Evolutionary conservation across 2,888 invertebrate species (phyloP).

Genomic region (Hirtodrosophila trivittata): DNA sequence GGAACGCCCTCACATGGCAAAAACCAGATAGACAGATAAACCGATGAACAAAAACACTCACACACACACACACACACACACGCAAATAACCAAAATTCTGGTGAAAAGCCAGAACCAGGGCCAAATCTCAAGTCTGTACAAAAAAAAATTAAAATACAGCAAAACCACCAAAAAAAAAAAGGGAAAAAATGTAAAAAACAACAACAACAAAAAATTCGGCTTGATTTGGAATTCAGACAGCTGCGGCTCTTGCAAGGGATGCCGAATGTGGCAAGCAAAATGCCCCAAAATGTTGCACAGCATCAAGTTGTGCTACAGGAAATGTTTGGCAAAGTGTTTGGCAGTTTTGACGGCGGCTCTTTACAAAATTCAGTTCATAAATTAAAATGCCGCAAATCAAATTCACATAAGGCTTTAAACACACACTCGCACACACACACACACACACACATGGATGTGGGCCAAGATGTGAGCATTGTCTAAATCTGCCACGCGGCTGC

Average conservation of each 20-base stretch:
- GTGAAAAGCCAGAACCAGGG: conserved; percentile 3
- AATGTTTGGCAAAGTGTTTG: conserved; percentile 66
- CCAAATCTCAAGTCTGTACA: conserved; percentile 27
- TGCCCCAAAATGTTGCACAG: conserved; percentile 2
- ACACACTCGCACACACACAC: conserved; percentile 33
- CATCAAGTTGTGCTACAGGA: conserved; percentile 41
- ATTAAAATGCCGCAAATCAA: conserved; percentile 81
- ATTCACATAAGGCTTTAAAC: conserved; percentile 70
- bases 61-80: conserved; percentile 17
- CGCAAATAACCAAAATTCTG: conserved; percentile 28
- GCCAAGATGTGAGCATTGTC: conserved; percentile 46
- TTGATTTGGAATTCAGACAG: conserved; percentile 75
- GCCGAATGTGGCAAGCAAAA: conserved; percentile 20
- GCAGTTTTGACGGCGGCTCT: conserved; percentile 62
- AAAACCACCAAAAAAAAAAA: no score
- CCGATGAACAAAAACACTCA: conserved; percentile 26
- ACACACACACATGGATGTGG: conserved; percentile 5
- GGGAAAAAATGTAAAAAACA: conserved; percentile 13
- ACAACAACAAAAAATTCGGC: conserved; percentile 51
- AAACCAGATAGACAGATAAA: conserved; percentile 56
- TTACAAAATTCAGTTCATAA: conserved; percentile 70
- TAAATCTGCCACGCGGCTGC: conserved; percentile 61
- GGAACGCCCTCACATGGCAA: conserved; percentile 32
- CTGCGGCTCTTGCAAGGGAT: conserved; percentile 55
- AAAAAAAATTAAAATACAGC: conserved; percentile 42